Evolutionary conservation across 2,797 vertebrate species (phyloP).

Genomic region (Merluccius polli): DNA sequence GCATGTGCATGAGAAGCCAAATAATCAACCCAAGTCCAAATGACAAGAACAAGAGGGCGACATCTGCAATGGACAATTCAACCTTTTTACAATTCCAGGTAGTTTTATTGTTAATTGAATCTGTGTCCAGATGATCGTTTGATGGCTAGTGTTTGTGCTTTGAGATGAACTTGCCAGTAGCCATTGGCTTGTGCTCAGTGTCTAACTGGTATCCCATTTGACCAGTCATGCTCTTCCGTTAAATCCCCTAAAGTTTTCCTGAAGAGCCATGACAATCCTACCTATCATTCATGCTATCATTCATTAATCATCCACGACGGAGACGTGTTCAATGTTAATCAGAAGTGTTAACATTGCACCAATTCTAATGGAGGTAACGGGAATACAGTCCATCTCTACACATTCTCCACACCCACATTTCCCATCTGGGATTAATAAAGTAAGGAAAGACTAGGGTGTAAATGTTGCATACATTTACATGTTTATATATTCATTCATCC

Average conservation of each 20-base stretch:
- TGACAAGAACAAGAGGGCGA: slow-evolving; percentile 17
- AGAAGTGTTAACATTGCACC: neutral
- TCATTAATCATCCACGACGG: neutral
- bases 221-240: neutral
- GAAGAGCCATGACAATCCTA: too few relatives aligned
- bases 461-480: too few relatives aligned
- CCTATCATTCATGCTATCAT: too few relatives aligned
- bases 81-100: neutral
- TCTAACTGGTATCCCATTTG: neutral
- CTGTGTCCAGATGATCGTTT: slow-evolving; percentile 20
- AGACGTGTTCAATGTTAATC: neutral
- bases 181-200: slow-evolving; percentile 2
- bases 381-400: too few relatives aligned
- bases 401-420: too few relatives aligned
- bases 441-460: too few relatives aligned
- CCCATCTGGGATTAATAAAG: too few relatives aligned
- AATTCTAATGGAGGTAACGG: neutral
- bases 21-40: neutral
- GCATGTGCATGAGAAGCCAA: slow-evolving; percentile 59
- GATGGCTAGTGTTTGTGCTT: slow-evolving; percentile 35
- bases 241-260: too few relatives aligned
- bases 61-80: neutral
- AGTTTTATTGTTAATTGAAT: slow-evolving; percentile 17
- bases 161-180: slow-evolving; percentile 1
- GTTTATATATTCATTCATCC: neutral